Conservation (phyloP, 2,888 invertebrate species). For the Nineta flava region DNA sequence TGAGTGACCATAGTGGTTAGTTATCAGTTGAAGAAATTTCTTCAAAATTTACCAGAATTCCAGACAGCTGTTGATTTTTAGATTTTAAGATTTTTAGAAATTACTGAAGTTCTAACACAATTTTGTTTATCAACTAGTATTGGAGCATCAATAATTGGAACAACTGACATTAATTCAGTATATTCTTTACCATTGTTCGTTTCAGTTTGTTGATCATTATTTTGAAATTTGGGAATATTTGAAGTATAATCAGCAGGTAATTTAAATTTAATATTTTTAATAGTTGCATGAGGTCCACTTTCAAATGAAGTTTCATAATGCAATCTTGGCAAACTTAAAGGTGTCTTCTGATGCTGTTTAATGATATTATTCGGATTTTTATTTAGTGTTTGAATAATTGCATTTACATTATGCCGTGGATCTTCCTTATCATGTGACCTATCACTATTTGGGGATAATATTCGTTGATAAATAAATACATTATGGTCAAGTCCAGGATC, state of each 20-base stretch:
- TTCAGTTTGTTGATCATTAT: constrained; percentile 4
- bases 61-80: too few species aligned
- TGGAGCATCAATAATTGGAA: not conserved
- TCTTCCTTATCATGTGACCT: constrained; percentile 10
- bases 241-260: constrained; percentile 25
- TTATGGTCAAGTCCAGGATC: constrained; percentile 9
- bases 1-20: too few species aligned
- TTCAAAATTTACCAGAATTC: too few species aligned
- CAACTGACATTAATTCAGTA: not conserved
- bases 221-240: constrained; percentile 8
- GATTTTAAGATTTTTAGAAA: too few species aligned
- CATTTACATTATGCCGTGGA: not conserved
- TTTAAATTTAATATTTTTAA: constrained; percentile 29
- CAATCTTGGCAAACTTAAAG: constrained; percentile 10
- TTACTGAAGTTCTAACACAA: constrained; percentile 3
- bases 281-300: constrained; percentile 23
- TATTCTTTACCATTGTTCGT: constrained; percentile 5
- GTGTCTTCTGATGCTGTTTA: constrained; percentile 17
- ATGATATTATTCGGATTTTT: constrained; percentile 17
- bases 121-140: constrained; percentile 1
- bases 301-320: constrained; percentile 26
- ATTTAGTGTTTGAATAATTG: constrained; percentile 4
- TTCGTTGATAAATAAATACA: constrained; percentile 25
- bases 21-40: too few species aligned
- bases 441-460: constrained; percentile 20